Base-by-base conservation (phyloP, 2,113 vertebrate species). In the Sturnus vulgaris region DNA sequence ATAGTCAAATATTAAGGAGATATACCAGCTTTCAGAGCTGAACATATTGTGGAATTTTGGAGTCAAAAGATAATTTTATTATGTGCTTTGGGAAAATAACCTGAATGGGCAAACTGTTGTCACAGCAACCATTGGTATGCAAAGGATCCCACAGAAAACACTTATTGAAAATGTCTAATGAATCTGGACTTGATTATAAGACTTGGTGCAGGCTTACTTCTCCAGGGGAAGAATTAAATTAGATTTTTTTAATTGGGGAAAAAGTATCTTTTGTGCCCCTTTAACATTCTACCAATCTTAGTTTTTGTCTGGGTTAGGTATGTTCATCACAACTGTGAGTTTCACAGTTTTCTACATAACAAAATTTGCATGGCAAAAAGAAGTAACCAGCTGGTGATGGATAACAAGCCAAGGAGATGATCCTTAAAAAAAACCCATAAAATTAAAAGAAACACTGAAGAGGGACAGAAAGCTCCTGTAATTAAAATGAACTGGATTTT, bases 91-190 rank as follows among this genome's bases (percentile, higher is more conserved):
- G 77, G 81, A 95, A 91, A 82, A 87, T 64, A 84, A 57, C 40
- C 61, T 39, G 53, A 76, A 93, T 89, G 64, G 65, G 20, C 14
- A 79, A 91, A 82, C 49, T 71, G 22, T 89, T 96, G 66, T 68
- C 65, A 76, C 15, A 84, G 89, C 39, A 94, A 91, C 86, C 57
- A 85, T 10, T 66, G 21, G 49, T 79, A 95, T 89, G 77, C 81
- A 87, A 79, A 72, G 40, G 25, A 87, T 52, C 11, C 25, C 76
- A 78, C 3, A 5, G 60, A 91, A 96, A 94, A 60, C 44, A 61
- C 22, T 82, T 83, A 72, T 27, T 91, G 81, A 82, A 95, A 95
- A 86, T 39, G 24, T 52, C 49, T 91, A 92, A 93, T 82, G 49
- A 88, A 89, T 79, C 59, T 92, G 91, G 65, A 79, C 81, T 82